Conservation (phyloP, 2,888 invertebrate species). For the Hydroisotoma schaefferi region DNA sequence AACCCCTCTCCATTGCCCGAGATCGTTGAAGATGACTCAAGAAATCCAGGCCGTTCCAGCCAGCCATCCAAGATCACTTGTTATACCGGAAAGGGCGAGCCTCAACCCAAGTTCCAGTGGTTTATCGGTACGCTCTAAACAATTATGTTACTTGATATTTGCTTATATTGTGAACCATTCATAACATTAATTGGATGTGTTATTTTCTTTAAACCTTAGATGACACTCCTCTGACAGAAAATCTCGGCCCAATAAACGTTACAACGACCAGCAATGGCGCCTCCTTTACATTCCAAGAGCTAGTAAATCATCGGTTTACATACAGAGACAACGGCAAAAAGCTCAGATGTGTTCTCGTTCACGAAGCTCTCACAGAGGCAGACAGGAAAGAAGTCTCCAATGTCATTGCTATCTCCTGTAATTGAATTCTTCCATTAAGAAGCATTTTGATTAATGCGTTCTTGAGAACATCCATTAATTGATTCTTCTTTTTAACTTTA, state of each 20-base stretch:
- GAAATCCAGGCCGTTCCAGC: background rate
- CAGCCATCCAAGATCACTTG: conserved; percentile 29
- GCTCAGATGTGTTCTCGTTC: conserved; percentile 40
- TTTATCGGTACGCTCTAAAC: conserved; percentile 42
- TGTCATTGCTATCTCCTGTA: conserved; percentile 41
- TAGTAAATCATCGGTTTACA: conserved; percentile 33
- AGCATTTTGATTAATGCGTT: background rate
- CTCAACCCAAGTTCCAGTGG: conserved; percentile 45
- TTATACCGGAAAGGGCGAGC: conserved; percentile 37
- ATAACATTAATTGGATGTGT: background rate
- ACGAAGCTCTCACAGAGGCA: conserved; percentile 36
- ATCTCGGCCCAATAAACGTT: conserved; percentile 30
- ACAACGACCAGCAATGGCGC: conserved; percentile 5
- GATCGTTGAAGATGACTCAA: conserved; percentile 28
- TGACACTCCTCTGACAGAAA: conserved; percentile 34
- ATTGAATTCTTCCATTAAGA: conserved; percentile 16
- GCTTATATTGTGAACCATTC: background rate
- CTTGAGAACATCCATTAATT: background rate
- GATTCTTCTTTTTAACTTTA: conserved; percentile 13
- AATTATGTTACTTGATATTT: background rate
- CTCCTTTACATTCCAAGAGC: conserved; percentile 37
- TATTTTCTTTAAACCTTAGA: conserved; percentile 17
- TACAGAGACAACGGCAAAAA: conserved; percentile 43
- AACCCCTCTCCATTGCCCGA: conserved; percentile 21
- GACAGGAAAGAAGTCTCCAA: conserved; percentile 31